Evolutionary conservation across 1,140 invertebrate species (phyloP).

Genomic region (Anastrepha obliqua): DNA sequence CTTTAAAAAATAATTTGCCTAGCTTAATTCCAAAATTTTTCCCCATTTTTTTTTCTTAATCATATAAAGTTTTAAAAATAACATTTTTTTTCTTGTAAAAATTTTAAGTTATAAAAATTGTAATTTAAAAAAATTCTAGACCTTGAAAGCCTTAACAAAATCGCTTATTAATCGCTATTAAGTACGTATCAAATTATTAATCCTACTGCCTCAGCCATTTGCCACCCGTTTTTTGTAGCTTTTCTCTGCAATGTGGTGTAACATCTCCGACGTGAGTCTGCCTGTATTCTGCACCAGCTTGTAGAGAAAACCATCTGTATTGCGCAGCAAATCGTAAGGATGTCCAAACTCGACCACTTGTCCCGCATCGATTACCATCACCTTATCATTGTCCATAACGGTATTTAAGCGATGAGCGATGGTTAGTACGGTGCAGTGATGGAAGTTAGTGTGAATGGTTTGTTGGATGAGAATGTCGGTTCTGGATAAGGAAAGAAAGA

Average conservation of each 20-base stretch:
- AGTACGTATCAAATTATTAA: no score
- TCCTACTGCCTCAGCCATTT: no score
- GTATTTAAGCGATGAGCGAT: slow-evolving; percentile 90
- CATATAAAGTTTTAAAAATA: no score
- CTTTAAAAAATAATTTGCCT: no score
- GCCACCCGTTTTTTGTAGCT: slow-evolving; percentile 67
- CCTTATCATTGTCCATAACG: slow-evolving; percentile 85
- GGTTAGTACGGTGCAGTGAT: slow-evolving; percentile 86
- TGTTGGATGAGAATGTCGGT: slow-evolving; percentile 85
- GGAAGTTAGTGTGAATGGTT: slow-evolving; percentile 84
- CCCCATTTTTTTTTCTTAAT: no score
- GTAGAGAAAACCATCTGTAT: slow-evolving; percentile 76
- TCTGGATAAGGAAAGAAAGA: slow-evolving; percentile 60
- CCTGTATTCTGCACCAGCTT: slow-evolving; percentile 70
- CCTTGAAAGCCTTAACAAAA: no score
- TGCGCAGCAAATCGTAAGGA: slow-evolving; percentile 80
- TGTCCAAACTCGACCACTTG: slow-evolving; percentile 81
- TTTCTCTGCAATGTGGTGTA: slow-evolving; percentile 66
- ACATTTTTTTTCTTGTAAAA: no score
- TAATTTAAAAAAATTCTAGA: no score
- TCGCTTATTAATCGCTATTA: no score
- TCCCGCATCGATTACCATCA: slow-evolving; percentile 84
- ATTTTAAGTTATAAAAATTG: no score
- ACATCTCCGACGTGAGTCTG: slow-evolving; percentile 64
- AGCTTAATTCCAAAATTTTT: no score